These are phyloP conservation scores for Coelopa pilipes DNA, from an alignment of 2,888 invertebrate species.

Conservation along the genomic window DNA sequence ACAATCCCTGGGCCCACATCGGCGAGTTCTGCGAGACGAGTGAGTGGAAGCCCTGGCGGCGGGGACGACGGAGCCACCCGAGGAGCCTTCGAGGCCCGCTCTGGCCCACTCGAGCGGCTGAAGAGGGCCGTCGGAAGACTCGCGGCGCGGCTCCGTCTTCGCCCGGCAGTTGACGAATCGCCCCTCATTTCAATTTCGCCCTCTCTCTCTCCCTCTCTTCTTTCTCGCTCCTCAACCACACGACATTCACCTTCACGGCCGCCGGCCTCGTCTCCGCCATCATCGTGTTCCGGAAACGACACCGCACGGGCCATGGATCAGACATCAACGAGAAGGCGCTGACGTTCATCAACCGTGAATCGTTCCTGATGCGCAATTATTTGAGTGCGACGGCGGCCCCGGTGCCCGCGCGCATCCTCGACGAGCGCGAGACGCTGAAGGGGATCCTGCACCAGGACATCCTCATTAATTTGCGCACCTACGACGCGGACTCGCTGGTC, in stretches of 20 bases:
- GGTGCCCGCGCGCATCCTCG: constrained; percentile 61
- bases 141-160: too few species aligned
- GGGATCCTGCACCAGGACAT: constrained; percentile 83
- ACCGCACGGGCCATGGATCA: constrained; percentile 60
- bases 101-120: too few species aligned
- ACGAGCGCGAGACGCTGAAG: constrained; percentile 71
- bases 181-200: too few species aligned
- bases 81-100: too few species aligned
- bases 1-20: constrained; percentile 91
- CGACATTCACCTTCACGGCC: background rate
- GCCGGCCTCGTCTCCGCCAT: background rate
- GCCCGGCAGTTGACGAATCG: too few species aligned
- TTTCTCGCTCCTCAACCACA: too few species aligned
- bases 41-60: constrained; percentile 69
- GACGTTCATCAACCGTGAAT: constrained; percentile 84
- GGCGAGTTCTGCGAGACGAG: constrained; percentile 92
- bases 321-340: constrained; percentile 91
- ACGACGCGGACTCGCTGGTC: constrained; percentile 82
- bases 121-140: too few species aligned
- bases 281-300: background rate
- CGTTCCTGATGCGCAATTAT: constrained; percentile 85
- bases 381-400: constrained; percentile 72
- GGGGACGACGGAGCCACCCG: too few species aligned
- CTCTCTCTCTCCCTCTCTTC: too few species aligned
- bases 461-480: constrained; percentile 89